Evolutionary conservation across 2,888 invertebrate genomes (phyloP).

Genomic region (Diarsia mendica): DNA sequence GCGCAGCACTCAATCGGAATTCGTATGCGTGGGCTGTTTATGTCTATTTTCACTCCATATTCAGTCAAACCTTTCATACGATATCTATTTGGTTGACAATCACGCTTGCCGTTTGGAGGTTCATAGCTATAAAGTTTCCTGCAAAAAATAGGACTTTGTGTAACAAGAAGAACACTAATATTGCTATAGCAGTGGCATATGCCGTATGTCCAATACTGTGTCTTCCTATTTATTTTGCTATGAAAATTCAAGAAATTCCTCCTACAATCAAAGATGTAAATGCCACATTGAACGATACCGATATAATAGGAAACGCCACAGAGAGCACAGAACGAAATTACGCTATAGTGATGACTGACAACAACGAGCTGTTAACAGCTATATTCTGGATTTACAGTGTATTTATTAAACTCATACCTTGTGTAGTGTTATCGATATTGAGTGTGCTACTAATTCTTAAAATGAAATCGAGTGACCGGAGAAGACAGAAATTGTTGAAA

Average conservation of each 20-base stretch:
- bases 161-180: slow-evolving; percentile 93
- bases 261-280: slow-evolving; percentile 64
- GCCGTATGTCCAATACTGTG: slow-evolving; percentile 95
- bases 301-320: slow-evolving; percentile 70
- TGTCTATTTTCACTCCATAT: slow-evolving; percentile 96
- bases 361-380: slow-evolving; percentile 91
- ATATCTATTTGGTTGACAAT: slow-evolving; percentile 98
- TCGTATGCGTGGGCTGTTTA: slow-evolving; percentile 95
- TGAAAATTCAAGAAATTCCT: slow-evolving; percentile 91
- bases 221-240: slow-evolving; percentile 95
- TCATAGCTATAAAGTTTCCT: slow-evolving; percentile 96
- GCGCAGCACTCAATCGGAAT: slow-evolving; percentile 84
- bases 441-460: slow-evolving; percentile 94
- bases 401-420: slow-evolving; percentile 97
- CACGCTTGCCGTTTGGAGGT: slow-evolving; percentile 97
- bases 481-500: slow-evolving; percentile 92
- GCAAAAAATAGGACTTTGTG: slow-evolving; percentile 95
- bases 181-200: slow-evolving; percentile 94
- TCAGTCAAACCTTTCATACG: slow-evolving; percentile 96
- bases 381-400: slow-evolving; percentile 98
- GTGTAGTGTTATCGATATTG: slow-evolving; percentile 95
- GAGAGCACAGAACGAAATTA: slow-evolving; percentile 89
- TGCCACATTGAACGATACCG: slow-evolving; percentile 73
- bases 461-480: slow-evolving; percentile 94
- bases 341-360: slow-evolving; percentile 92